Evolutionary conservation across 2,888 invertebrate genomes (phyloP).

Genomic region (Meghimatium bilineatum): DNA sequence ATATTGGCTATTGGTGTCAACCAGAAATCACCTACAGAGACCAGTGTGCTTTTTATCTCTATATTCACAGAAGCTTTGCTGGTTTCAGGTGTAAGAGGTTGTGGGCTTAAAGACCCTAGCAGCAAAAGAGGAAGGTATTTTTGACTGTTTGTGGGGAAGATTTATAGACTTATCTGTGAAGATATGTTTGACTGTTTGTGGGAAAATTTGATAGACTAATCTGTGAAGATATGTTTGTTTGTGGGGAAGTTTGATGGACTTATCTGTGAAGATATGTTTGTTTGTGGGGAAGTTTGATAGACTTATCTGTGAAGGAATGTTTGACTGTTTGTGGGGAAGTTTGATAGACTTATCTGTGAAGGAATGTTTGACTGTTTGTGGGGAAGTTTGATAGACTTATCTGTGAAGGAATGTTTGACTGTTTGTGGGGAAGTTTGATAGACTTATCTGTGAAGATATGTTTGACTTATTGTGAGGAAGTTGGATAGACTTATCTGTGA

Average conservation of each 20-base stretch:
- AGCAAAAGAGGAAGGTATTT: conserved; percentile 61
- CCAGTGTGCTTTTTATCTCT: conserved; percentile 71
- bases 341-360: too few relatives aligned
- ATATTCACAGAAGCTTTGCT: conserved; percentile 70
- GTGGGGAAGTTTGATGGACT: too few relatives aligned
- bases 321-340: too few relatives aligned
- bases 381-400: neutral
- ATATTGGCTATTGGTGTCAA: conserved; percentile 74
- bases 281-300: too few relatives aligned
- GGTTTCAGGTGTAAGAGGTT: conserved; percentile 66
- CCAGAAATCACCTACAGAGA: conserved; percentile 65
- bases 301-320: too few relatives aligned
- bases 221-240: too few relatives aligned
- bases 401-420: conserved; percentile 57
- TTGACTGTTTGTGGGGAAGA: neutral
- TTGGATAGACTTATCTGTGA: too few relatives aligned
- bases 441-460: too few relatives aligned
- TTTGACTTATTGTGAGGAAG: too few relatives aligned
- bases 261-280: too few relatives aligned
- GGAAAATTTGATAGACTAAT: too few relatives aligned
- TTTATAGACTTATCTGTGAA: neutral
- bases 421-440: neutral
- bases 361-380: conserved; percentile 50
- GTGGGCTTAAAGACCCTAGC: conserved; percentile 60
- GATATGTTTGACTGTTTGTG: too few relatives aligned